Evolutionary conservation across 2,888 invertebrate genomes (phyloP), one percentile per base, ranked within the genome.

Genomic region (Lysandra coridon): DNA sequence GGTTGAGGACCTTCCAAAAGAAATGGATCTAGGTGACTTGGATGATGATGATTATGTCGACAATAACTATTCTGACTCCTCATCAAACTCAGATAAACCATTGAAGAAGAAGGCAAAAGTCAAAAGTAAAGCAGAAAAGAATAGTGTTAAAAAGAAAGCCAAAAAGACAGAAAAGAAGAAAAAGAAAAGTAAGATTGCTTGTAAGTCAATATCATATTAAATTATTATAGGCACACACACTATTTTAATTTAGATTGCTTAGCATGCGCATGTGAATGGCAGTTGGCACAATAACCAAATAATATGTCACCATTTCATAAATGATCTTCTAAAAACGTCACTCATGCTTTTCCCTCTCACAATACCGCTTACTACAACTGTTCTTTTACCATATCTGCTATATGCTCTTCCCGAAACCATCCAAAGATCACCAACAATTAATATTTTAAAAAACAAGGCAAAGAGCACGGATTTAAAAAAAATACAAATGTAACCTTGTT

Each of bases 51-150:
- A 84, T 33, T 84, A 84, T 12, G 83, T 83, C 14, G 84, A 83
- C 17, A 69, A 69, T 62, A 90, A 90, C 62, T 90, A 88, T 82
- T 89, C 90, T 0, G 88, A 87, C 1, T 90, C 91, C 0, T 88
- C 90, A 0, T 92, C 92, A 0, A 90, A 92, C 82, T 93, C 92
- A 0, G 92, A 93, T 80, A 92, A 91, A 78, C 93, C 93, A 0
- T 88, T 93, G 62, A 90, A 90, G 81, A 88, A 87, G 83, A 91
- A 88, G 75, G 81, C 84, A 23, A 87, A 84, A 79, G 84, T 80
- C n/a, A 83, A 80, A 69, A 79, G 80, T 14, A 81, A 82, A 44
- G 80, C 79, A 73, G 89, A 87, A 80, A 80, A 80, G 0, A 88
- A 86, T 57, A 85, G 83, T 14, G 84, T 86, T 33, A 88, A 88